Evolutionary conservation across 2,888 invertebrate genomes (phyloP), one percentile per base, ranked within the genome.

Genomic region (Microdon myrmicae): DNA sequence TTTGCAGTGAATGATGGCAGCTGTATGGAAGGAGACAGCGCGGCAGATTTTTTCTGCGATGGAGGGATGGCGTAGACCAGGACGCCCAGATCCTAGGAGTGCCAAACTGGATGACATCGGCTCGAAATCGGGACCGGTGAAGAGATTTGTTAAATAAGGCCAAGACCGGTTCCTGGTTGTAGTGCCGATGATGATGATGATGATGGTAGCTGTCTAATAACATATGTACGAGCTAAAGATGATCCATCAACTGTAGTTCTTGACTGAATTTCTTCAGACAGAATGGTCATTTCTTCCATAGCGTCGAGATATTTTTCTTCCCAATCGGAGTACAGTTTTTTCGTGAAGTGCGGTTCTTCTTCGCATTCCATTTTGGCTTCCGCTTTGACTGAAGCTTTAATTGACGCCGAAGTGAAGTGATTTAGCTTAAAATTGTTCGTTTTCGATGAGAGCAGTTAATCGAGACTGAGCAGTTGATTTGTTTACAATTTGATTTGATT

Each of bases 231-330:
- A 13, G 19, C 19, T 19, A 35, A n/a, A 3, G 20, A 19, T 9
- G 35, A 2, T 1, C 37, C 37, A 37, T 37, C 37, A 14, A 23
- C 9, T 1, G 5, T 14, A n/a, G 14, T 14, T 28, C 19, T 29
- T 2, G 28, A 12, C 19, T 19, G 13, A 4, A 29, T 28, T 43
- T 43, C 20, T 14, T 43, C 32, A 5, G 7, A 4, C 16, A 43
- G 16, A n/a, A 19, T 43, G 3, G 9, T 22, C 23, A 45, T 34
- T 12, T 45, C 31, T 3, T 34, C 34, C 16, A 45, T 32, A 1
- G 23, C 3, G 20, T 44, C 17, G 9, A 44, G 44, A 13, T 25
- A 44, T 5, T 45, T 34, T 34, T 34, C 34, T 34, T 45, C 45
- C 17, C 34, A 45, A 3, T 23, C 22, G 10, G 10, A 16, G 20